Conservation (phyloP, 1,140 invertebrate species). For the Gryon sp. region DNA sequence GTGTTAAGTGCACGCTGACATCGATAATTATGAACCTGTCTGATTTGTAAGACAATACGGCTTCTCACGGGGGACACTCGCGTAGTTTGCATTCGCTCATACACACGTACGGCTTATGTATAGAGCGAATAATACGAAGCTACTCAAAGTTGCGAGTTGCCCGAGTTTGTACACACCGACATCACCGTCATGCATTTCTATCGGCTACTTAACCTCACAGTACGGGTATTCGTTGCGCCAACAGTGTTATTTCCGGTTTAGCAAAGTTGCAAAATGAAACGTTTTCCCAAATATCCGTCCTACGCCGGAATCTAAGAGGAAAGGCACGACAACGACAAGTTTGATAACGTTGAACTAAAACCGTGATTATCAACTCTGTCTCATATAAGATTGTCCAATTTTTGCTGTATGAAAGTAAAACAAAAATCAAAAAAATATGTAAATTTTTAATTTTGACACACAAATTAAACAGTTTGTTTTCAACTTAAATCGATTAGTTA, state of each 20-base stretch:
- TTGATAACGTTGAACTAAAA: conserved; percentile 46
- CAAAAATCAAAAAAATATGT: no score
- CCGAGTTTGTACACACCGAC: conserved; percentile 56
- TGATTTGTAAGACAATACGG: conserved; percentile 51
- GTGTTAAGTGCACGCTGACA: conserved; percentile 37
- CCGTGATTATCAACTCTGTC: conserved; percentile 36
- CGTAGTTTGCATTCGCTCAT: conserved; percentile 31
- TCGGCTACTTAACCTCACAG: conserved; percentile 69
- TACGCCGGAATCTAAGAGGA: conserved; percentile 28
- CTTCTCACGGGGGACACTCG: conserved; percentile 20
- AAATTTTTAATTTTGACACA: no score
- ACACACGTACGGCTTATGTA: conserved; percentile 14
- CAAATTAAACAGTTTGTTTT: no score
- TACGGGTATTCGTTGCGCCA: conserved; percentile 33
- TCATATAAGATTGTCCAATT: conserved; percentile 15
- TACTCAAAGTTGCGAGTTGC: conserved; percentile 62
- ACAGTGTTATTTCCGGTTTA: conserved; percentile 60
- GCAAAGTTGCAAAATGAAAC: conserved; percentile 60
- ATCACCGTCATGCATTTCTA: conserved; percentile 73
- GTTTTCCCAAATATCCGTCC: conserved; percentile 49
- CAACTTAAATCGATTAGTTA: no score
- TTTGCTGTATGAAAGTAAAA: no score
- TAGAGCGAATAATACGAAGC: conserved; percentile 28
- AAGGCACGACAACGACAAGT: conserved; percentile 23
- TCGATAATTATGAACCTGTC: conserved; percentile 49